Base-by-base conservation (phyloP, 1,140 invertebrate species). In the Polyergus mexicanus region DNA sequence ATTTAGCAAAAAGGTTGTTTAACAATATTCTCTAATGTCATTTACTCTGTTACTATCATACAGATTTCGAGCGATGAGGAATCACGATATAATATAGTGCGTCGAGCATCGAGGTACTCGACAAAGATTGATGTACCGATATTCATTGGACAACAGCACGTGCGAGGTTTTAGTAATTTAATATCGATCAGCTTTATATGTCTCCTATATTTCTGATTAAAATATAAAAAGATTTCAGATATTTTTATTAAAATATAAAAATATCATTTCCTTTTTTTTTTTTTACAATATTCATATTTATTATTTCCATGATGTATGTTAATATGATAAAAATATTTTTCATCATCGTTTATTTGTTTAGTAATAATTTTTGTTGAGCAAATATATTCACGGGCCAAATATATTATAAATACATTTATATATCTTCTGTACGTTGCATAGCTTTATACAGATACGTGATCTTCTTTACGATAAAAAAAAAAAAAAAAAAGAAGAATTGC, bases 31-130 rank as follows among this genome's bases (percentile, higher is more conserved):
- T 7, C 19, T 22, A 22, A 22, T n/a, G 5, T 51, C 22, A 8
- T 38, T 51, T 19, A 22, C 7, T 41, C 25, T 28, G 22, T 35
- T 72, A 32, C 6, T 44, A n/a, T 83, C 22, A 19, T 44, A 22
- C 10, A 35, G 10, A 7, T 47, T 81, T 62, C 47, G n/a, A 44
- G 13, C 41, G 22, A 66, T 76, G 80, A 72, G 25, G 41, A 56
- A 88, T 88, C 51, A 44, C 16, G 68, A 88, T 90, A 86, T 88
- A 88, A 90, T 62, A 7, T 75, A 86, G 78, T 80, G 68, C 16
- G n/a, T 51, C 66, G 28, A 54, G 44, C 51, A 51, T 86, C 72
- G 22, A 65, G 60, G n/a, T 86, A 88, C 47, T 84, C 78, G 78
- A 91, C 88, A 83, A 77, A 91, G 76, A 86, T 91, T 84, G 54